Conservation (phyloP, 2,797 vertebrate species). For the Anabacerthia variegaticeps region DNA sequence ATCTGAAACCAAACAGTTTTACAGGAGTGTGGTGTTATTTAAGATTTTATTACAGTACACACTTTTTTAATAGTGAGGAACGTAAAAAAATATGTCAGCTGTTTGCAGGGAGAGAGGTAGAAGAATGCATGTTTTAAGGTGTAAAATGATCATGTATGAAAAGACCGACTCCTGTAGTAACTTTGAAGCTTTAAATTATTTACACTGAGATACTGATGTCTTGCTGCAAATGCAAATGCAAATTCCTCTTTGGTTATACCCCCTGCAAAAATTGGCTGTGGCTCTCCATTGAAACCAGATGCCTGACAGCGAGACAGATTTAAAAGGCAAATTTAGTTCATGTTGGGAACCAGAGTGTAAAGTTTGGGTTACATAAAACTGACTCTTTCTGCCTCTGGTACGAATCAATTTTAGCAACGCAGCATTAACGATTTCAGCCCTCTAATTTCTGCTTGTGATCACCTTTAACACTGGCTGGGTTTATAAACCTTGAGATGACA, state of each 20-base stretch:
- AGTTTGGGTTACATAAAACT: slow-evolving; percentile 7
- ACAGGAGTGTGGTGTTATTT: not conserved
- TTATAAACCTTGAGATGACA: slow-evolving; percentile 28
- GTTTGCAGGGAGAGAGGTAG: not conserved
- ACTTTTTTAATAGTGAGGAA: not conserved
- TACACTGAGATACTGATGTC: not conserved
- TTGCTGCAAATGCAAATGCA: slow-evolving; percentile 53
- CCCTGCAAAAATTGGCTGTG: slow-evolving; percentile 20
- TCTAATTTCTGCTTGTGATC: slow-evolving; percentile 46
- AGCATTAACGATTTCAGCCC: slow-evolving; percentile 29
- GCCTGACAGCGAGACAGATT: slow-evolving; percentile 11
- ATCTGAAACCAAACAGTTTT: not conserved
- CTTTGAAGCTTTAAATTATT: slow-evolving; percentile 14
- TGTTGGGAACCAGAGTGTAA: not conserved
- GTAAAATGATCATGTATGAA: not conserved
- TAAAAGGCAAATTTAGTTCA: slow-evolving; percentile 46
- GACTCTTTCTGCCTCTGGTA: slow-evolving; percentile 6
- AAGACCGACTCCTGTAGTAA: not conserved
- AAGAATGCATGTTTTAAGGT: not conserved
- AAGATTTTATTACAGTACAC: not conserved
- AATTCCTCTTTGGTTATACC: slow-evolving; percentile 7
- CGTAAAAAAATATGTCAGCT: not conserved
- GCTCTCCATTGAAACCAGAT: slow-evolving; percentile 54
- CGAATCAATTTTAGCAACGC: slow-evolving; percentile 10
- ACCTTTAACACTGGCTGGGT: slow-evolving; percentile 40